Evolutionary conservation across 2,797 vertebrate genomes (phyloP).

Genomic region (Notolabrus celidotus): DNA sequence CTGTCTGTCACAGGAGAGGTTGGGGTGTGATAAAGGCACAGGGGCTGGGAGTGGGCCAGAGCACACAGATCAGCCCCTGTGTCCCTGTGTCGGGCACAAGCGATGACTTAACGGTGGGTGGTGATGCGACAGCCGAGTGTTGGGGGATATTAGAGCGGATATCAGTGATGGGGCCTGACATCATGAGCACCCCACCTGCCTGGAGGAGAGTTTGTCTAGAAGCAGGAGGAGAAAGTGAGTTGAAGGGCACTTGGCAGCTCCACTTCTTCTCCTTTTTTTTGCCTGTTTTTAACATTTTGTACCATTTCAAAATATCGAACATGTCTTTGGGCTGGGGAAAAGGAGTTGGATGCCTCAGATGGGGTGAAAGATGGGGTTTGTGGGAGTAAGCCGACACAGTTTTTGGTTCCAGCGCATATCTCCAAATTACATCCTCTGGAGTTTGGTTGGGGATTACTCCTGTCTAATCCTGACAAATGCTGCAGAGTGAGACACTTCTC

Average conservation of each 20-base stretch:
- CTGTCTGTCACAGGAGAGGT: constrained; percentile 82
- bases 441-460: constrained; percentile 82
- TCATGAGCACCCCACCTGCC: constrained; percentile 66
- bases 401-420: constrained; percentile 77
- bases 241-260: constrained; percentile 68
- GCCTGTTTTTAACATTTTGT: constrained; percentile 58
- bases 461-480: constrained; percentile 85
- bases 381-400: constrained; percentile 76
- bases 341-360: constrained; percentile 65
- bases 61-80: constrained; percentile 69
- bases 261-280: constrained; percentile 38
- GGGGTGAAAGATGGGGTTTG: constrained; percentile 68
- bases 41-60: constrained; percentile 71
- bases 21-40: constrained; percentile 78
- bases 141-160: constrained; percentile 79
- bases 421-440: constrained; percentile 82
- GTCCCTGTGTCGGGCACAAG: constrained; percentile 74
- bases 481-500: constrained; percentile 77
- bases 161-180: constrained; percentile 71
- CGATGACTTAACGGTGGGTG: constrained; percentile 81
- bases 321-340: constrained; percentile 52
- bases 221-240: constrained; percentile 56
- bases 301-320: constrained; percentile 61
- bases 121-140: constrained; percentile 74
- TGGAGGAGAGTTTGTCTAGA: constrained; percentile 58